phyloP scores from a whole-genome alignment of 2,888 invertebrate genomes.

The Acanthococcus lagerstroemiae region DNA sequence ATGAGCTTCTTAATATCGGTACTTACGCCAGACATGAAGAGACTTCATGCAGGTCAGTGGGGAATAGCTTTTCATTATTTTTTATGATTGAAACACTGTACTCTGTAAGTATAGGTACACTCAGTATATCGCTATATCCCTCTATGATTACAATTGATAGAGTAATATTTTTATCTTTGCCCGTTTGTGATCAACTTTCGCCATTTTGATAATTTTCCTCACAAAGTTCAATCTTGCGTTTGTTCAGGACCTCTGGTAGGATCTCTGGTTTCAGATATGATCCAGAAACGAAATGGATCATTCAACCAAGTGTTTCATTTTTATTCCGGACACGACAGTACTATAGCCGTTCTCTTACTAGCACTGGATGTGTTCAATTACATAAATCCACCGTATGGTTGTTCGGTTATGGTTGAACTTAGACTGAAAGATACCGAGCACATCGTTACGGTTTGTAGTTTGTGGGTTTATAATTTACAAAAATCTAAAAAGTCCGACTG shows the following conservation, averaged over 20 bases:
- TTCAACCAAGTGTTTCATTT: constrained; percentile 48
- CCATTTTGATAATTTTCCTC: too few relatives aligned
- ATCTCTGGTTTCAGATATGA: constrained; percentile 33
- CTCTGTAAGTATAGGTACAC: too few relatives aligned
- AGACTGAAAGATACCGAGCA: constrained; percentile 44
- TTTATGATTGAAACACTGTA: too few relatives aligned
- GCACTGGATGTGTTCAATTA: constrained; percentile 55
- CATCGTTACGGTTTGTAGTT: constrained; percentile 48
- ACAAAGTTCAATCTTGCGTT: too few relatives aligned
- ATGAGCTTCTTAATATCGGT: neutral
- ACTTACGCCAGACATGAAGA: neutral
- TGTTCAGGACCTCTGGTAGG: constrained; percentile 36
- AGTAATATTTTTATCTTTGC: too few relatives aligned
- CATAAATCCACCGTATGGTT: constrained; percentile 55
- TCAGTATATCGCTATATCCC: too few relatives aligned
- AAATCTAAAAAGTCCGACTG: too few relatives aligned
- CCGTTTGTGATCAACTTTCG: too few relatives aligned
- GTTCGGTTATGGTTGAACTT: constrained; percentile 55
- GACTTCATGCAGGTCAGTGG: too few relatives aligned
- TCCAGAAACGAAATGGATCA: constrained; percentile 9
- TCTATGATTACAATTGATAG: too few relatives aligned
- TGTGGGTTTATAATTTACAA: too few relatives aligned
- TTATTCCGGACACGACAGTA: constrained; percentile 64
- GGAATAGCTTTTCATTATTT: too few relatives aligned
- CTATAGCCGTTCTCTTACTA: constrained; percentile 54